Evolutionary conservation across 2,797 vertebrate genomes (phyloP).

Genomic region (Malurus leucopterus): DNA sequence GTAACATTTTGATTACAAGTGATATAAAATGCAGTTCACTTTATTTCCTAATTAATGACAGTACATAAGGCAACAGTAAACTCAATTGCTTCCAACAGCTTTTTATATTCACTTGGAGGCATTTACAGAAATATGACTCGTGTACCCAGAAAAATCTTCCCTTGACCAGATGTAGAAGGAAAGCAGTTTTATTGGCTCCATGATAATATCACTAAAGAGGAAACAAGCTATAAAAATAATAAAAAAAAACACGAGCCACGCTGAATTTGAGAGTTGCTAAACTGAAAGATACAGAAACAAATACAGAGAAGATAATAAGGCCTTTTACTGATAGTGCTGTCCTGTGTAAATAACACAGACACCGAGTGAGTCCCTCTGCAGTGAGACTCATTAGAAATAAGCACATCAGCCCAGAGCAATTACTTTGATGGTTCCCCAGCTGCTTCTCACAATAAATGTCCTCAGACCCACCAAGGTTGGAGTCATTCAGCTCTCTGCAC

Average conservation of each 20-base stretch:
- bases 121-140: slow-evolving; percentile 40
- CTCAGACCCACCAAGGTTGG: neutral
- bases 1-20: slow-evolving; percentile 57
- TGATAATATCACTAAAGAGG: slow-evolving; percentile 56
- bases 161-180: slow-evolving; percentile 62
- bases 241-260: neutral
- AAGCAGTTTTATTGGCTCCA: slow-evolving; percentile 52
- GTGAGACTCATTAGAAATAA: slow-evolving; percentile 30
- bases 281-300: slow-evolving; percentile 46
- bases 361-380: slow-evolving; percentile 16
- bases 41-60: slow-evolving; percentile 66
- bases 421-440: slow-evolving; percentile 47
- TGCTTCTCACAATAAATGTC: slow-evolving; percentile 34
- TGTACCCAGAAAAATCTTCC: slow-evolving; percentile 53
- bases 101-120: slow-evolving; percentile 58
- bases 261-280: slow-evolving; percentile 41
- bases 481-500: neutral
- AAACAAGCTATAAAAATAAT: slow-evolving; percentile 59
- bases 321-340: slow-evolving; percentile 46
- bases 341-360: slow-evolving; percentile 49
- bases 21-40: slow-evolving; percentile 50
- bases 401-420: slow-evolving; percentile 25
- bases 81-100: slow-evolving; percentile 59
- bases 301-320: slow-evolving; percentile 47
- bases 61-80: slow-evolving; percentile 59